Base-by-base conservation (phyloP, 2,888 invertebrate species). In the Drosophila ezoana region DNA sequence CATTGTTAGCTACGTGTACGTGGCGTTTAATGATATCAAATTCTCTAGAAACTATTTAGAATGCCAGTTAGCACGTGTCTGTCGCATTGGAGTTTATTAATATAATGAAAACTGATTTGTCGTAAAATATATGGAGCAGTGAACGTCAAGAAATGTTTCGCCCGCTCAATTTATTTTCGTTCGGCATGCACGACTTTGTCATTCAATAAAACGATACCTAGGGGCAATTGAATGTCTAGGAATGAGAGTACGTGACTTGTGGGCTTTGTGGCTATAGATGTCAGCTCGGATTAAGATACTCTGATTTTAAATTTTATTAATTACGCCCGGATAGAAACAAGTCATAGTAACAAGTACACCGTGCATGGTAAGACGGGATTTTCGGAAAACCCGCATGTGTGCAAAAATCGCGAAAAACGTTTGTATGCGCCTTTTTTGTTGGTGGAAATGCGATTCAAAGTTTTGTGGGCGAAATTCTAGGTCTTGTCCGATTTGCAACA, bases 31-130 rank as follows among this genome's bases (percentile, higher is more conserved):
- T 56, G 58, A 32, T n/a, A 35, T 20, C 10, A 9, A 23, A 28
- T 10, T 28, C 14, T 41, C 38, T 56, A 51, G 33, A 52, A 58
- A 53, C 66, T 70, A 70, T 74, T 76, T 74, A 74, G 71, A 74
- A 65, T 78, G 49, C 16, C 66, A 49, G 48, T 37, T 56, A 68
- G 51, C 78, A 81, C 85, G 82, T 82, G 47, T 67, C 60, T 57
- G 63, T 48, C 47, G 54, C 57, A 58, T 54, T 64, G 48, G 57
- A 61, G 62, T 77, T 82, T 75, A 79, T 79, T 70, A 65, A 87
- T 82, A 84, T 79, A 84, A 87, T 87, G 79, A 85, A 84, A 84
- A 79, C 76, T 69, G 80, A 75, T 84, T 84, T 68, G 67, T 44
- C 65, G 68, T 69, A 68, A 68, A 65, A 79, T 75, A 68, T 60